Conservation (phyloP, 1,140 invertebrate species). For the Caligus rogercresseyi region DNA sequence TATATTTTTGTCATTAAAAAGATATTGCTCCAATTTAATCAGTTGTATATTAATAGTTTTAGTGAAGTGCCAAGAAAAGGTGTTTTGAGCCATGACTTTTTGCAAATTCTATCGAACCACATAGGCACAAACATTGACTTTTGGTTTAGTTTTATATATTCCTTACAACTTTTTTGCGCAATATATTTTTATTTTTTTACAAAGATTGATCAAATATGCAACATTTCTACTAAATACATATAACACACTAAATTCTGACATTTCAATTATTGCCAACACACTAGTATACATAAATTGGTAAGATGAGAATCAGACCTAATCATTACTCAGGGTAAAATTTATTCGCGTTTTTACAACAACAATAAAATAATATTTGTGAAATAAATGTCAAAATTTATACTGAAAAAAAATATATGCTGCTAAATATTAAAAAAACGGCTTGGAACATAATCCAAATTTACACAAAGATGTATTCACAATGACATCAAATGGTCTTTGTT, state of each 20-base stretch:
- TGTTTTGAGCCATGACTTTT: not conserved
- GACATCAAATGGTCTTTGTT: not conserved
- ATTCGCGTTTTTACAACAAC: not conserved
- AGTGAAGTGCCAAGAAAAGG: not conserved
- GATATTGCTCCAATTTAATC: not conserved
- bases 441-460: too few relatives aligned
- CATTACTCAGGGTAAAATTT: not conserved
- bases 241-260: not conserved
- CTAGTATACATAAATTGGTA: not conserved
- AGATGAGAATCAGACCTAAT: not conserved
- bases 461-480: too few relatives aligned
- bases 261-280: not conserved
- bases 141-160: too few relatives aligned
- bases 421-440: not conserved
- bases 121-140: not conserved
- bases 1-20: not conserved
- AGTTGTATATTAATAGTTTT: not conserved
- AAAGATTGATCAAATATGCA: not conserved
- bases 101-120: not conserved
- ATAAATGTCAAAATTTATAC: not conserved
- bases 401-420: not conserved
- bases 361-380: not conserved
- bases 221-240: not conserved
- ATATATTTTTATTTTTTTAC: too few relatives aligned
- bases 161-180: too few relatives aligned